Conservation (phyloP, 2,888 invertebrate species). For the Oscheius sp. region DNA sequence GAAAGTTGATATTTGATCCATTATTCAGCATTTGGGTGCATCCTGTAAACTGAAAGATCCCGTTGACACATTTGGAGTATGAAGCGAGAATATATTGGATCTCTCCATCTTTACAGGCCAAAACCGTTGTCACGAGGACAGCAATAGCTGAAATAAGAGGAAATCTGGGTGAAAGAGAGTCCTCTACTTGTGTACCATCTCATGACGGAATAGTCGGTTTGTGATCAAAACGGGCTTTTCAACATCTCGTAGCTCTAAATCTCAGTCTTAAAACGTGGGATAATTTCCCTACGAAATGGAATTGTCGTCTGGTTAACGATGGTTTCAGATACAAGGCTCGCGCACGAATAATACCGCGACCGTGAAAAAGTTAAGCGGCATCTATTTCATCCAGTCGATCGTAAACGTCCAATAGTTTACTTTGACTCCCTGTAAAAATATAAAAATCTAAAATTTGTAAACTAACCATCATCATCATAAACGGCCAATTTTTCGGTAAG, state of each 20-base stretch:
- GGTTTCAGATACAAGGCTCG: constrained; percentile 76
- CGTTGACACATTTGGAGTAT: background rate
- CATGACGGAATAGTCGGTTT: background rate
- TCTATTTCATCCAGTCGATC: constrained; percentile 95
- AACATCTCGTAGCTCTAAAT: too few species aligned
- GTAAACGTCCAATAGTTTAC: constrained; percentile 95
- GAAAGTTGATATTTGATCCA: background rate
- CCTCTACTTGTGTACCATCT: background rate
- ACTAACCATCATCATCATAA: constrained; percentile 83
- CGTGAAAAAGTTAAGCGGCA: constrained; percentile 91
- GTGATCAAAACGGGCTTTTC: too few species aligned
- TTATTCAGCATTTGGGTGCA: constrained; percentile 16
- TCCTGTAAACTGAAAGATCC: background rate
- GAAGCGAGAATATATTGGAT: background rate
- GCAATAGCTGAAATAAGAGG: too few species aligned
- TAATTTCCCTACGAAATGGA: too few species aligned
- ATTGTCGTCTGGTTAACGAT: too few species aligned
- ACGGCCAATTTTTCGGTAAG: constrained; percentile 88
- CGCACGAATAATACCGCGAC: constrained; percentile 82
- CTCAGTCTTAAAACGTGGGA: too few species aligned
- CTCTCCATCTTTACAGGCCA: constrained; percentile 10
- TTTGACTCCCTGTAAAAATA: constrained; percentile 81
- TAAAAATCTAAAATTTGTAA: background rate
- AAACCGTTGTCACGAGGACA: too few species aligned
- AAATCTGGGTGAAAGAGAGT: background rate